Evolutionary conservation across 2,797 vertebrate genomes (phyloP).

Genomic region (Argyrosomus regius): DNA sequence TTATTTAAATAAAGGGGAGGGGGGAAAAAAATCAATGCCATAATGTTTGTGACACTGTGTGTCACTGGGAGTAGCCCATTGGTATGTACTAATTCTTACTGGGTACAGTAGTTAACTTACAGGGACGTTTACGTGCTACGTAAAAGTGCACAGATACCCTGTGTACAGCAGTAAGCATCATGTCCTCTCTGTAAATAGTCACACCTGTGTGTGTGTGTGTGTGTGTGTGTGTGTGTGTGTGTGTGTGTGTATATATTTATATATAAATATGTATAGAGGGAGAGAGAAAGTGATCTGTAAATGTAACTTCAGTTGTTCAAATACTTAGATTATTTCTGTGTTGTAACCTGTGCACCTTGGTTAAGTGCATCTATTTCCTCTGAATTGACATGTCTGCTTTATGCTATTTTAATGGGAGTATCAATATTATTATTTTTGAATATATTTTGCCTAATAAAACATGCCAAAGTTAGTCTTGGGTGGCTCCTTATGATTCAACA

Average conservation of each 20-base stretch:
- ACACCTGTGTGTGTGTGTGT: slow-evolving; percentile 36
- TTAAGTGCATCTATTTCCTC: slow-evolving; percentile 74
- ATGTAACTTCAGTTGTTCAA: slow-evolving; percentile 73
- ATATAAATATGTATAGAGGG: too few species aligned
- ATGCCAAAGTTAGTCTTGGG: slow-evolving; percentile 76
- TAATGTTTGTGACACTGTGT: slow-evolving; percentile 98
- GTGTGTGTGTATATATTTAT: slow-evolving; percentile 47
- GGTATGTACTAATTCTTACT: slow-evolving; percentile 92
- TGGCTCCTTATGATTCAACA: slow-evolving; percentile 64
- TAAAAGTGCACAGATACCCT: slow-evolving; percentile 81
- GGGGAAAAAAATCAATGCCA: slow-evolving; percentile 83
- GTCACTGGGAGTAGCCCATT: slow-evolving; percentile 97
- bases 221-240: slow-evolving; percentile 39
- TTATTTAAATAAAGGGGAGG: slow-evolving; percentile 85
- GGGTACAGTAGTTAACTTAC: slow-evolving; percentile 93
- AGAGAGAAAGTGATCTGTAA: slow-evolving; percentile 56
- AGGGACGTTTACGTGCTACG: slow-evolving; percentile 86
- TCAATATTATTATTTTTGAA: slow-evolving; percentile 76
- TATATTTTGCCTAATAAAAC: slow-evolving; percentile 78
- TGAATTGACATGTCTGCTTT: slow-evolving; percentile 66
- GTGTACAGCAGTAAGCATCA: slow-evolving; percentile 85
- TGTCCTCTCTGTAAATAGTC: slow-evolving; percentile 80
- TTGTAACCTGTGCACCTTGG: slow-evolving; percentile 73
- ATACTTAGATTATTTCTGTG: slow-evolving; percentile 69
- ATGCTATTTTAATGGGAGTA: slow-evolving; percentile 75